phyloP scores from a whole-genome alignment of 2,888 invertebrate genomes.

The Synanthedon myopaeformis region DNA sequence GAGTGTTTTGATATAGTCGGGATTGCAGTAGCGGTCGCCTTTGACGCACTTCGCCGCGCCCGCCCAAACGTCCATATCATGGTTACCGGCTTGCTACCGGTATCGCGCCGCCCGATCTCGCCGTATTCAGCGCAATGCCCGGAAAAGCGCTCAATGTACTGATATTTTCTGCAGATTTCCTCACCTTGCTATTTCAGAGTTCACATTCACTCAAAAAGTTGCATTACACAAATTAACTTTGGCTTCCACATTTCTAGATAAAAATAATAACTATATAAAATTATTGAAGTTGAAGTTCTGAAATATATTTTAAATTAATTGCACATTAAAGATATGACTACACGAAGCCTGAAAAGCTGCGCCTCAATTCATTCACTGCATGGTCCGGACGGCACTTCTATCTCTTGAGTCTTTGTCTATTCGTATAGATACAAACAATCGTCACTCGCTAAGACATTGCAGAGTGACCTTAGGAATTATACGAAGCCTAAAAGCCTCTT shows the following conservation, averaged over 20 bases:
- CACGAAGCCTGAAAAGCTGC: too few species aligned
- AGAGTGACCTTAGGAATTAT: too few species aligned
- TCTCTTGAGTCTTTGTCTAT: too few species aligned
- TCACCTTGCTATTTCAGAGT: constrained; percentile 51
- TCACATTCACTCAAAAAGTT: constrained; percentile 46
- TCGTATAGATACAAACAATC: too few species aligned
- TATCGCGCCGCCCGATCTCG: constrained; percentile 58
- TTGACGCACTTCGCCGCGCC: constrained; percentile 20
- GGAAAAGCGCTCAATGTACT: constrained; percentile 53
- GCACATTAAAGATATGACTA: too few species aligned
- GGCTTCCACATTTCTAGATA: constrained; percentile 8
- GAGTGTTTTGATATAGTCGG: constrained; percentile 19
- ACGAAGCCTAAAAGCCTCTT: too few species aligned
- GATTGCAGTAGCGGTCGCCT: constrained; percentile 26
- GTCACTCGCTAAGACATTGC: too few species aligned
- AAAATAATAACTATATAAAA: background rate
- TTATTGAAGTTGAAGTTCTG: background rate
- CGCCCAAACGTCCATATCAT: constrained; percentile 18
- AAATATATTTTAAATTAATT: too few species aligned
- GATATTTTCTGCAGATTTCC: constrained; percentile 38
- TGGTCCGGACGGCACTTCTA: too few species aligned
- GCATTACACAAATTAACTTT: constrained; percentile 62
- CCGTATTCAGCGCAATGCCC: constrained; percentile 52
- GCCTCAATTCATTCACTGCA: too few species aligned
- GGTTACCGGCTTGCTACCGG: constrained; percentile 22